Conservation (phyloP, 2,888 invertebrate species). For the Augochlorella aurata region DNA sequence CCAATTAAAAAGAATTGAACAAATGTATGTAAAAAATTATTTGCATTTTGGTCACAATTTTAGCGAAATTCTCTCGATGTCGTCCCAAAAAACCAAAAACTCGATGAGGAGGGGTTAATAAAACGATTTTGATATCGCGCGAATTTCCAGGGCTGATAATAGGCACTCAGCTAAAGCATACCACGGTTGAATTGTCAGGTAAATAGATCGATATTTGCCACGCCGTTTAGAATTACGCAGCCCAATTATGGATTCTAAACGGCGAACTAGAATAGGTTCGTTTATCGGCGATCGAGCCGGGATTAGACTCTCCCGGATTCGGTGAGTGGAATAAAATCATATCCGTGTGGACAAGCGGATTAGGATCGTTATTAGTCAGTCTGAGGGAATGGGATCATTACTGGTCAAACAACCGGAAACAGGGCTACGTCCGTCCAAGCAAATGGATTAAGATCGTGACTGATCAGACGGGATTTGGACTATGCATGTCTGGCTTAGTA, state of each 20-base stretch:
- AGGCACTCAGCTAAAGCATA: too few relatives aligned
- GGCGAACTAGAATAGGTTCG: background rate
- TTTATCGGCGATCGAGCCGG: background rate
- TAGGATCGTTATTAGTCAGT: constrained; percentile 5
- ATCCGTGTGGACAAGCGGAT: background rate
- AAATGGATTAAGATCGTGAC: constrained; percentile 10
- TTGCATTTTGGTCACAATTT: too few relatives aligned
- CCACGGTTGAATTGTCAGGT: background rate
- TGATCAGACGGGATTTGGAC: constrained; percentile 6
- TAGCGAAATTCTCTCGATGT: too few relatives aligned
- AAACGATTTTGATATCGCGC: too few relatives aligned
- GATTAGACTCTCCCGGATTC: background rate
- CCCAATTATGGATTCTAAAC: background rate
- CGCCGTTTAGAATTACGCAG: background rate
- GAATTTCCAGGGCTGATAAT: too few relatives aligned
- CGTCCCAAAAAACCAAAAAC: too few relatives aligned
- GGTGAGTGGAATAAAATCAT: constrained; percentile 12
- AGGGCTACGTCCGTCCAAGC: background rate
- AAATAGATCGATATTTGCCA: background rate
- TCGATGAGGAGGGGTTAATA: too few relatives aligned
- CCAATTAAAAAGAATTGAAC: too few relatives aligned
- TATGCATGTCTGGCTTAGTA: constrained; percentile 10
- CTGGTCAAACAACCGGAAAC: background rate
- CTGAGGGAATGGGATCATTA: background rate
- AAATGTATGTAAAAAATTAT: too few relatives aligned